Evolutionary conservation across 2,113 vertebrate species (phyloP).

Genomic region (Piaya cayana): DNA sequence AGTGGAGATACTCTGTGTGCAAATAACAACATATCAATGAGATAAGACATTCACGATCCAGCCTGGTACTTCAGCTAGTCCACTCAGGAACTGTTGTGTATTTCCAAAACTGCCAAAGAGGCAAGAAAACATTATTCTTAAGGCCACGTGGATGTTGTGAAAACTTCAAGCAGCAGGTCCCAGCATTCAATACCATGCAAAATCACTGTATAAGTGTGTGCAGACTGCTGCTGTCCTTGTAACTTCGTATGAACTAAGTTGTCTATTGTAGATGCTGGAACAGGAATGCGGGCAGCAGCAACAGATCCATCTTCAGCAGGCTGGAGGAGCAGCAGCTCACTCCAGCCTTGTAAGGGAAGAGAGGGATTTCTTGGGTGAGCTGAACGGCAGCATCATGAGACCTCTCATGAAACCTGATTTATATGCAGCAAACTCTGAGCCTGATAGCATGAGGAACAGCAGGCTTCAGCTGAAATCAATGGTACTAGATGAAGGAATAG

Average conservation of each 20-base stretch:
- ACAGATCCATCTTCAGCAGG: not conserved
- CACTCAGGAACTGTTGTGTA: not conserved
- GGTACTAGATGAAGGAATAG: not conserved
- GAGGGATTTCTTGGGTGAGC: not conserved
- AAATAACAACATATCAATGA: not conserved
- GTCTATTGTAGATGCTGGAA: not conserved
- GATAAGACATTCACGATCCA: not conserved
- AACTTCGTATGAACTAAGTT: not conserved
- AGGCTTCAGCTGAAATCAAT: not conserved
- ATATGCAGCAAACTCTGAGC: not conserved
- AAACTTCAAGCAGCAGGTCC: not conserved
- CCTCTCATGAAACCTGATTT: not conserved
- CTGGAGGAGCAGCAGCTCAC: rapidly evolving
- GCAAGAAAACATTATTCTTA: not conserved
- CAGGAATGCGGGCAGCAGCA: not conserved
- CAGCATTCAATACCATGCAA: rapidly evolving
- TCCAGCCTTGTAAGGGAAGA: constrained; percentile 3
- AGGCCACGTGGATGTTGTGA: not conserved
- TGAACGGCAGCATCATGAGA: not conserved
- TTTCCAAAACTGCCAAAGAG: not conserved
- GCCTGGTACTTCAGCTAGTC: not conserved
- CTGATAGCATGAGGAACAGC: not conserved
- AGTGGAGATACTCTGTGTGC: not conserved
- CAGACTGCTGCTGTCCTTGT: not conserved
- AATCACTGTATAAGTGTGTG: not conserved